phyloP scores from a whole-genome alignment of 2,113 vertebrate genomes.

The Tenebrosternarchus preto region DNA sequence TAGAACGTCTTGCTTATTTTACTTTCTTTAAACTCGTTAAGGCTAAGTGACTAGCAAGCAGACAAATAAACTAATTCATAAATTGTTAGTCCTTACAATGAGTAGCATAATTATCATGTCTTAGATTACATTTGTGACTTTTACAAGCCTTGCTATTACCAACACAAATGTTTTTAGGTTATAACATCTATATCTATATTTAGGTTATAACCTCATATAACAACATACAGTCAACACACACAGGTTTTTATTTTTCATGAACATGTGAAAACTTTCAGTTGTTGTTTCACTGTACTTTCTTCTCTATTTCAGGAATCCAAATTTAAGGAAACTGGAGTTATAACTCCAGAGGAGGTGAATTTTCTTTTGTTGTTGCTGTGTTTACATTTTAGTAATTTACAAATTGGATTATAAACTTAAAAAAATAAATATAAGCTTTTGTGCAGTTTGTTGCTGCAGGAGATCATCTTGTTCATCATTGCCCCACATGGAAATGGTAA shows the following conservation, averaged over 20 bases:
- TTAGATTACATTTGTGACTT: background rate
- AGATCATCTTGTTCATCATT: conserved; percentile 97
- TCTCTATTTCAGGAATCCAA: conserved; percentile 86
- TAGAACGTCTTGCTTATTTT: background rate
- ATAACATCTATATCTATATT: too few species aligned
- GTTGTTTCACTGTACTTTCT: conserved; percentile 42
- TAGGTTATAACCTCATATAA: too few species aligned
- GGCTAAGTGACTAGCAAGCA: background rate
- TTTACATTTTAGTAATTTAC: conserved; percentile 21
- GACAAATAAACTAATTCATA: too few species aligned
- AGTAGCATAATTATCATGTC: too few species aligned
- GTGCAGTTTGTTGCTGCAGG: conserved; percentile 93
- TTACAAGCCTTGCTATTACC: background rate
- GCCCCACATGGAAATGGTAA: conserved; percentile 99
- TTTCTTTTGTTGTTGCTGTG: background rate
- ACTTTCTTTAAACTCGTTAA: background rate
- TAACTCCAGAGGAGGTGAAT: conserved; percentile 94
- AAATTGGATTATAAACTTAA: background rate
- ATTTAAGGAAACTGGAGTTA: conserved; percentile 98
- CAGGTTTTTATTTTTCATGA: background rate
- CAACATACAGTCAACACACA: too few species aligned
- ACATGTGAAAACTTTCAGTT: background rate
- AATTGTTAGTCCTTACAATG: too few species aligned
- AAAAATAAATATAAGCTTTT: conserved; percentile 30
- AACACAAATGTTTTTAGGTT: background rate